Base-by-base conservation (phyloP, 1,140 invertebrate species). In the Periplaneta americana region DNA sequence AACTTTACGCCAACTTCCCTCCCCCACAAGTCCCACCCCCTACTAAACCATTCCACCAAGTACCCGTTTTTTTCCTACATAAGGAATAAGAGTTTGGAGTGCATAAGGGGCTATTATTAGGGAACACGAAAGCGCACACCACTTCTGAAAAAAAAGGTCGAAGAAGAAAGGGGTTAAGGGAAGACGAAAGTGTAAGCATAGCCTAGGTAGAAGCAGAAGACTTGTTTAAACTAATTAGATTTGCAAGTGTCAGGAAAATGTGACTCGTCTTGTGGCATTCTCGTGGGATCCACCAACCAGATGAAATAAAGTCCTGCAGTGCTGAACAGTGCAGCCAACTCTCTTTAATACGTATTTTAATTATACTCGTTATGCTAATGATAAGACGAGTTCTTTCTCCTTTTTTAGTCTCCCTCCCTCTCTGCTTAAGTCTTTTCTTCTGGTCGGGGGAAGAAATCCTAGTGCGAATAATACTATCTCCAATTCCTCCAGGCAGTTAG, bases 331-430 rank as follows among this genome's bases (percentile, higher is more conserved):
- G 39, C 48, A 66, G 48, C n/a, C 87, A 87, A 88, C 86, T 87
- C 87, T 88, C 86, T 88, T 89, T 88, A 74, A 89, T 89, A 88
- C 89, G 87, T 89, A 89, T 89, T 89, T 89, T 89, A 89, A 89
- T 89, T 89, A 89, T 87, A 87, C 87, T 89, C 88, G 88, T 89
- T 89, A 89, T 89, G 88, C 88, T 89, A 89, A 89, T 89, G 87
- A 88, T 86, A 85, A 85, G 85, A 86, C 86, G 86, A 87, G 87
- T 88, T 88, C 86, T 87, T 84, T 81, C 84, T 74, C 74, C 84
- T 84, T 86, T 88, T 88, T 88, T 87, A 85, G 86, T 86, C 85
- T 86, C 66, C 82, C 80, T 78, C 80, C 82, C 80, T 78, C 80
- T 33, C 48, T 36, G 39, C 28, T 82, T 82, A 83, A 82, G 83